phyloP scores from a whole-genome alignment of 37 sponge, comb jelly and placozoan genomes.

The Trichoplax adhaerens region DNA sequence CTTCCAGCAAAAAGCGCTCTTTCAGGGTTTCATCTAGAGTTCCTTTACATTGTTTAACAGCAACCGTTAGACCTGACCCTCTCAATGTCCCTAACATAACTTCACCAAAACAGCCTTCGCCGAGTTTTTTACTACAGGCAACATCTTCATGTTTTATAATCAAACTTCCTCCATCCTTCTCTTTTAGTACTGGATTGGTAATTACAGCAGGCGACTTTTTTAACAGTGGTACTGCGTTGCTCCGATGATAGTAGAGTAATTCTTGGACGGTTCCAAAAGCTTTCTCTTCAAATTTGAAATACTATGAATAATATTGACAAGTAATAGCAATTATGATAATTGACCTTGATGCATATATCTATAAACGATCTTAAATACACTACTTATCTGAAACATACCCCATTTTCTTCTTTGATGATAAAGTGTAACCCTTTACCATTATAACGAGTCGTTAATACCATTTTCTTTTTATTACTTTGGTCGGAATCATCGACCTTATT shows the following conservation, averaged over 20 bases:
- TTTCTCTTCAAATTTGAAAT: slow-evolving; percentile 31
- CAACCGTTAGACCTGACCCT: slow-evolving; percentile 21
- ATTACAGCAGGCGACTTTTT: slow-evolving; percentile 28
- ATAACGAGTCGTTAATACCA: slow-evolving; percentile 58
- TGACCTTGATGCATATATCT: no score
- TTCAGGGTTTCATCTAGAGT: slow-evolving; percentile 23
- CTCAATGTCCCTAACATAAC: slow-evolving; percentile 46
- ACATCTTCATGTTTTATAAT: slow-evolving; percentile 11
- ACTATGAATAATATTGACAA: no score
- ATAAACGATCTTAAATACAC: no score
- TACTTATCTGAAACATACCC: not conserved
- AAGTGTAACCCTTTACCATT: slow-evolving; percentile 45
- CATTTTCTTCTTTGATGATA: slow-evolving; percentile 54
- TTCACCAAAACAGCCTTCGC: slow-evolving; percentile 77
- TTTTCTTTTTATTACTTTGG: slow-evolving; percentile 21
- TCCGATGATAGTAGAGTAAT: slow-evolving; percentile 40
- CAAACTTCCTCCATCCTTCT: slow-evolving; percentile 30
- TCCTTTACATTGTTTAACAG: slow-evolving; percentile 73
- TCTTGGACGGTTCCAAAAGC: slow-evolving; percentile 24
- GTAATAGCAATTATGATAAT: no score
- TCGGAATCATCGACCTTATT: no score
- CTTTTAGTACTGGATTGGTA: slow-evolving; percentile 15
- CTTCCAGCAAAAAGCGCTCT: slow-evolving; percentile 68
- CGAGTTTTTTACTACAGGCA: slow-evolving; percentile 17
- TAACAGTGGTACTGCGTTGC: slow-evolving; percentile 22